Conservation (phyloP, 2,797 vertebrate genomes). For the Aeoliscus strigatus region DNA sequence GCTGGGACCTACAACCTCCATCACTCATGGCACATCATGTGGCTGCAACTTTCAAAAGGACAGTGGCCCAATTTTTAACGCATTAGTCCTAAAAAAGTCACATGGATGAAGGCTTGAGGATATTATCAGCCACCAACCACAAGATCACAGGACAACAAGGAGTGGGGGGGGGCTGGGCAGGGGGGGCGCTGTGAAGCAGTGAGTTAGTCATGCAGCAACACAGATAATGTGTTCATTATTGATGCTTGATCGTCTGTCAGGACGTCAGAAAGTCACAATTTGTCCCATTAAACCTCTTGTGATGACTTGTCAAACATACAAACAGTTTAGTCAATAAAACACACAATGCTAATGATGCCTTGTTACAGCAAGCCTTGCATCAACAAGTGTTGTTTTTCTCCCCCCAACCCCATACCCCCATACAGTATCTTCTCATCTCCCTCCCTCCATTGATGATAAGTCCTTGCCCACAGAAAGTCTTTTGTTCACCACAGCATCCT, state of each 20-base stretch:
- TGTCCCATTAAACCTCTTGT: slow-evolving; percentile 6
- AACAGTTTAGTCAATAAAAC: slow-evolving; percentile 11
- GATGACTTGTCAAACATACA: neutral
- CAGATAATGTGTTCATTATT: slow-evolving; percentile 51
- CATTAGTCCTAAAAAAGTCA: slow-evolving; percentile 55
- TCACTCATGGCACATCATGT: slow-evolving; percentile 53
- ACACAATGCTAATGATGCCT: slow-evolving; percentile 1
- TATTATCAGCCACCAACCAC: slow-evolving; percentile 56
- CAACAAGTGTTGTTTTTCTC: slow-evolving; percentile 39
- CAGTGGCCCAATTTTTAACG: slow-evolving; percentile 49
- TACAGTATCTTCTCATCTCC: slow-evolving; percentile 29
- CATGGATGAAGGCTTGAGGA: slow-evolving; percentile 61
- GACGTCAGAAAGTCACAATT: slow-evolving; percentile 25
- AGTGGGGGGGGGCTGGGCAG: slow-evolving; percentile 25
- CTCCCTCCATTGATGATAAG: slow-evolving; percentile 54
- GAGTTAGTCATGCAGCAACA: slow-evolving; percentile 39
- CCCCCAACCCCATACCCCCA: slow-evolving; percentile 15
- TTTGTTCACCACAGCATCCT: slow-evolving; percentile 68
- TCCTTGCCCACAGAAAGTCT: slow-evolving; percentile 67
- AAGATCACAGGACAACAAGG: slow-evolving; percentile 56
- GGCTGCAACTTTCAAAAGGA: slow-evolving; percentile 52
- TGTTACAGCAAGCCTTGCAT: slow-evolving; percentile 11
- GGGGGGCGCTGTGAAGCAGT: slow-evolving; percentile 31
- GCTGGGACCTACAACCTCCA: slow-evolving; percentile 26
- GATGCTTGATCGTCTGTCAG: slow-evolving; percentile 24